phyloP scores from a whole-genome alignment of 2,797 vertebrate genomes.

The Salarias fasciatus region DNA sequence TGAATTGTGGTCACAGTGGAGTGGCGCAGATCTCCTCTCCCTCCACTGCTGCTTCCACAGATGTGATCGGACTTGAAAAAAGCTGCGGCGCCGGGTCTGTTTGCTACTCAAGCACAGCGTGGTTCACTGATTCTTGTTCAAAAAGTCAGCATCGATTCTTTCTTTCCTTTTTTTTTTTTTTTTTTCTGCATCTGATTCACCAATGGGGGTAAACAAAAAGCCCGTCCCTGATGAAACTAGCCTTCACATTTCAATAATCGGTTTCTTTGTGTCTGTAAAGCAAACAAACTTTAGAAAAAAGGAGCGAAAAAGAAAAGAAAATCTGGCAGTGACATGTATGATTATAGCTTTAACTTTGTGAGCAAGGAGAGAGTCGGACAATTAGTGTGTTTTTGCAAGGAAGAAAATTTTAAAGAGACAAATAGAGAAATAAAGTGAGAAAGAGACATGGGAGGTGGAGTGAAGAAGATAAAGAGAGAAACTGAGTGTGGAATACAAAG shows the following conservation, averaged over 20 bases:
- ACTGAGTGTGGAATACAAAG: slow-evolving; percentile 71
- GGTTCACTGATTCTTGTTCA: slow-evolving; percentile 28
- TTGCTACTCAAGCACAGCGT: slow-evolving; percentile 23
- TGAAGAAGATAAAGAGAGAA: slow-evolving; percentile 64
- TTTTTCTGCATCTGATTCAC: slow-evolving; percentile 5
- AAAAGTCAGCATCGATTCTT: slow-evolving; percentile 19
- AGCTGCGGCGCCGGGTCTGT: slow-evolving; percentile 27
- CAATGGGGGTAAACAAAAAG: background rate
- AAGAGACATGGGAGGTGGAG: slow-evolving; percentile 50
- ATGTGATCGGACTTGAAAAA: slow-evolving; percentile 49
- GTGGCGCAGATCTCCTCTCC: slow-evolving; percentile 41
- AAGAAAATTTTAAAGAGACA: slow-evolving; percentile 33
- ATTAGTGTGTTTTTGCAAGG: slow-evolving; percentile 42
- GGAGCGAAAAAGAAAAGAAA: slow-evolving; percentile 7
- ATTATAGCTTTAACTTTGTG: background rate
- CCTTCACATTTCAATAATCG: background rate
- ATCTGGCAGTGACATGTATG: slow-evolving; percentile 21
- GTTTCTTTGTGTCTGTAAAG: slow-evolving; percentile 2
- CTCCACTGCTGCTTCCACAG: slow-evolving; percentile 43
- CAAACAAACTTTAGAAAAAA: slow-evolving; percentile 5
- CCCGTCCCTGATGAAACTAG: slow-evolving; percentile 1
- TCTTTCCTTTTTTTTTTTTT: too few relatives aligned
- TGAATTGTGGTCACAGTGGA: slow-evolving; percentile 18
- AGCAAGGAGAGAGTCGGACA: slow-evolving; percentile 23
- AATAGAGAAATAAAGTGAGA: slow-evolving; percentile 47